Evolutionary conservation across 2,888 invertebrate genomes (phyloP).

Genomic region (Drosophila ezoana): DNA sequence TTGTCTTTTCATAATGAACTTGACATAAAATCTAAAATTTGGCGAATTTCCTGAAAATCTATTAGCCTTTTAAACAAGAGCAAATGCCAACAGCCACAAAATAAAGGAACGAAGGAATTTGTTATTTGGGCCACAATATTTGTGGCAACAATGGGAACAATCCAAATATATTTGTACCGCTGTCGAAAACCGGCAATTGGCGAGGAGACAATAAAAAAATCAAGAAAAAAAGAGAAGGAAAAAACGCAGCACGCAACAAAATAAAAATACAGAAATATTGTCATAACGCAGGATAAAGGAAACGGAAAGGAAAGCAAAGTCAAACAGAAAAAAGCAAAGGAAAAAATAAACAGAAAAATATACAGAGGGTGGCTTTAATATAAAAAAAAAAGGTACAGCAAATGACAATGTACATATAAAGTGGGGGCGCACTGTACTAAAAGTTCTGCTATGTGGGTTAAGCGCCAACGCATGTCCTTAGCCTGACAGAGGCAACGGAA

Average conservation of each 20-base stretch:
- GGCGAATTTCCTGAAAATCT: constrained; percentile 7
- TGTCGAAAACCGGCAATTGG: constrained; percentile 37
- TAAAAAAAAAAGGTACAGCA: constrained; percentile 1
- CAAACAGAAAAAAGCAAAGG: constrained; percentile 24
- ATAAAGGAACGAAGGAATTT: background rate
- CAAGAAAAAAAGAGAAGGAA: constrained; percentile 3
- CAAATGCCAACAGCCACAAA: constrained; percentile 5
- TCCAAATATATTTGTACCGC: constrained; percentile 49
- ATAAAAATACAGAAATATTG: constrained; percentile 59
- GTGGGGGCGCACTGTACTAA: constrained; percentile 19
- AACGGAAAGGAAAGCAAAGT: constrained; percentile 50
- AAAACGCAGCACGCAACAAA: constrained; percentile 52
- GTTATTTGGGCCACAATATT: constrained; percentile 50
- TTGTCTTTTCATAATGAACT: background rate
- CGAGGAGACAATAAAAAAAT: constrained; percentile 27
- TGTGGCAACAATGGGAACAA: constrained; percentile 40
- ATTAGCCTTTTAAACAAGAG: constrained; percentile 11
- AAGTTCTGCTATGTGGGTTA: constrained; percentile 61
- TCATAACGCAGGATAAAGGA: constrained; percentile 33
- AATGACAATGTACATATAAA: constrained; percentile 5
- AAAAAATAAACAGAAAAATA: constrained; percentile 9
- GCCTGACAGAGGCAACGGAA: constrained; percentile 31
- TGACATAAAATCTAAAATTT: background rate
- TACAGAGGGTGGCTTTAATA: constrained; percentile 36
- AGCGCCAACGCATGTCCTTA: constrained; percentile 66